These are phyloP conservation scores for Heloderma charlesbogerti DNA, from an alignment of 2,113 vertebrate species.

Conservation along the genomic window DNA sequence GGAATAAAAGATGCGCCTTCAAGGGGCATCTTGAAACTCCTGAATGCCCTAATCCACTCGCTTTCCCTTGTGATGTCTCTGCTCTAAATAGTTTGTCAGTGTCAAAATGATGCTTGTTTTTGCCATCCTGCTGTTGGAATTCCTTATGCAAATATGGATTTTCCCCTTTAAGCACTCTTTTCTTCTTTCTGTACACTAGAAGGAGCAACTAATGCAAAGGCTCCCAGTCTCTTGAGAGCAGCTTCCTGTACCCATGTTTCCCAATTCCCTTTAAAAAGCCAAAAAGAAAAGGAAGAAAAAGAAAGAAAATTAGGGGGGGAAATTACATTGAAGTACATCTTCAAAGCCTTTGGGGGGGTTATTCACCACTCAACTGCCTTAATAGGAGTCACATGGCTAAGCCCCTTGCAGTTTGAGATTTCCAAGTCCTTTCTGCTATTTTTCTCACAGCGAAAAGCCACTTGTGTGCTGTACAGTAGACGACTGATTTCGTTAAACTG, in stretches of 20 bases:
- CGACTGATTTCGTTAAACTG: not conserved
- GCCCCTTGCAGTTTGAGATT: not conserved
- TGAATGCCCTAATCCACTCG: not conserved
- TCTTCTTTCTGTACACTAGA: not conserved
- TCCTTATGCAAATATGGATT: slow-evolving; percentile 5
- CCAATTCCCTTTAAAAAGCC: not conserved
- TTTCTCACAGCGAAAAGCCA: not conserved
- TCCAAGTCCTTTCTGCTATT: not conserved
- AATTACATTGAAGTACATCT: not conserved
- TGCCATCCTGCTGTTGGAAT: not conserved
- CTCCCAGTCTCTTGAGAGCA: not conserved
- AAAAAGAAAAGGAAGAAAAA: not conserved
- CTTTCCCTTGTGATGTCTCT: not conserved
- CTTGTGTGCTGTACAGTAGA: not conserved
- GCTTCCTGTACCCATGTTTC: not conserved
- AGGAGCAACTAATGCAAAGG: not conserved
- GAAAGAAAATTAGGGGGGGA: not conserved
- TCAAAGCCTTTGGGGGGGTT: not conserved
- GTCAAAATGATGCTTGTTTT: not conserved
- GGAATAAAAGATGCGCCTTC: not conserved
- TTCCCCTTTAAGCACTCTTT: not conserved
- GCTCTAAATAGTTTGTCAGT: not conserved
- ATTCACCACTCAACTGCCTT: not conserved
- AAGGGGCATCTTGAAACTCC: not conserved
- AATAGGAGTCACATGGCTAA: not conserved